Evolutionary conservation across 1,140 invertebrate genomes (phyloP), one percentile per base, ranked within the genome.

Genomic region (Octopus sinensis): DNA sequence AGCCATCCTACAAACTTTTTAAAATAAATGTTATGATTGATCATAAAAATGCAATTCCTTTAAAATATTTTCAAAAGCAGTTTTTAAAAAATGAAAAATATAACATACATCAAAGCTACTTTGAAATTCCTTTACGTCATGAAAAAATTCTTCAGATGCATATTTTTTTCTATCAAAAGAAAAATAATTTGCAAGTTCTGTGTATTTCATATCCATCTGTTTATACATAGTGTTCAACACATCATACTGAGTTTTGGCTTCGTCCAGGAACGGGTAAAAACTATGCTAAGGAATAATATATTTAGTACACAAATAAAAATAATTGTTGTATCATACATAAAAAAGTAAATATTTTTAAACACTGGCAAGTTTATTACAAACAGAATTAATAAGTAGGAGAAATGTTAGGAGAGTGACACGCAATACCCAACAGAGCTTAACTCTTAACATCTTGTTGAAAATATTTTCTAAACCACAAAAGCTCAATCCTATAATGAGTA

Each of bases 141-240:
- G 93, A 90, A 99, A 98, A 92, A 99, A 98, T 89, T 99, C 97
- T 87, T 99, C 97, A 80, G 98, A 93, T 0, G 95, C 94, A 88
- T 98, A 99, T 90, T 99, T 99, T 83, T 94, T 94, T 17, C 95
- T 94, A 88, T 99, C 97, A 91, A 99, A 99, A 4, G 94, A 93
- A 90, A 94, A 99, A 90, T 95, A 99, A 88, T 98, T 96, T 0
- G 96, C 94, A 10, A 98, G 91, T 78, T 95, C 94, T 43, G 92
- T 93, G 91, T 95, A 99, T 0, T 97, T 87, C 53, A 92, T 93
- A 83, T 97, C 96, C 95, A 99, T 97, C 89, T 98, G 97, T 84
- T 95, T 94, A 88, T 95, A 96, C 97, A 99, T 98, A 78, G 95
- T 96, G 87, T 95, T 94, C 81, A 99, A 90, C 0, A 98, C 93